Evolutionary conservation across 2,113 vertebrate genomes (phyloP), one percentile per base, ranked within the genome.

Genomic region (Pygoscelis adeliae): DNA sequence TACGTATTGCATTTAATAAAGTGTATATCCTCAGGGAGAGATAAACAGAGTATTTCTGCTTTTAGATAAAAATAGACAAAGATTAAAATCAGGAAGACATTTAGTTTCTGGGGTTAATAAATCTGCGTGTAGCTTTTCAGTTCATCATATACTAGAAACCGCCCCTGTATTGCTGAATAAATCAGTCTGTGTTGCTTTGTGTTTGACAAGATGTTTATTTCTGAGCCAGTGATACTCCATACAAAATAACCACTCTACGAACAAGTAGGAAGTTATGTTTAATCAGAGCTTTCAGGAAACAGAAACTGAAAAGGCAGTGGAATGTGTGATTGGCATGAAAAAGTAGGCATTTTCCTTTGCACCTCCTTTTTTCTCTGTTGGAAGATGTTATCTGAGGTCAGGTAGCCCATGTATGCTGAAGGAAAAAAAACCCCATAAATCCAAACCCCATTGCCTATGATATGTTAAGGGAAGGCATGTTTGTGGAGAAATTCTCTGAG

Each of bases 121-220:
- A 74, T 73, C 49, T 91, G 11, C 2, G 1, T 53, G 34, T 66
- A 73, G 55, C 13, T 92, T 93, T 89, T 86, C 49, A 83, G 69
- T 83, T 97, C 36, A 53, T 78, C 59, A 27, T 53, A 49, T 88
- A 27, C 47, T 84, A 73, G 83, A 88, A 93, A 32, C 32, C 15
- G 1, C 14, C n/a, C 19, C 4, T 74, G 17, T 90, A 34, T 47
- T 74, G 69, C 61, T 89, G 67, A 94, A 84, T 89, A 90, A 84
- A 90, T 87, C 61, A 46, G 36, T 82, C 55, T 87, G 20, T 84
- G 72, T 77, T 93, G 44, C 77, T 91, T 94, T 97, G 55, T 83
- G 22, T 92, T 77, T 84, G 61, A 78, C 80, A 93, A 83, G 50
- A 46, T 77, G 53, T 89, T 95, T 85, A 70, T 83, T 94, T 93